Base-by-base conservation (phyloP, 2,113 vertebrate genomes). In the Paramisgurnus dabryanus region DNA sequence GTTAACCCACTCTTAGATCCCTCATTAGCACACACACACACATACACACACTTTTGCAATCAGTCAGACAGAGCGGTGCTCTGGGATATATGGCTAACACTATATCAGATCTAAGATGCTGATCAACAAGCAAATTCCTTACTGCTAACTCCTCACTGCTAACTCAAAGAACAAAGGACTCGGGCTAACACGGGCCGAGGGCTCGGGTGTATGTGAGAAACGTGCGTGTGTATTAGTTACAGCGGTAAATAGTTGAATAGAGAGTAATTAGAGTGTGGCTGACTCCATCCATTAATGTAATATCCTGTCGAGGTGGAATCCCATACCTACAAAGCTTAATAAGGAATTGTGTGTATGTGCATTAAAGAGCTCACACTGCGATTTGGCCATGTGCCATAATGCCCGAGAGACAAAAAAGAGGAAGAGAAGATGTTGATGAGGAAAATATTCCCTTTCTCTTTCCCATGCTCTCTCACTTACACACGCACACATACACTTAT, bases 231-330 rank as follows among this genome's bases (percentile, higher is more conserved):
- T 78, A 73, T 83, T 66, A 80, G 82, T 83, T 75, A 77, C 75
- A 40, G 75, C 8, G 47, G 63, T 77, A 77, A 77, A 77, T 55
- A 67, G 27, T 67, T 71, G 58, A 72, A 75, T 71, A 17, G 47
- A 57, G 47, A 75, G 76, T 78, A 84, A 84, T 84, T 84, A 82
- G 75, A 77, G 47, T 66, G 61, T 55, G 47, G 64, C 67, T 65
- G 76, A 83, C 71, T 81, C 60, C 45, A 76, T 85, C 63, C 64
- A 76, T 87, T 87, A 86, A 82, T 76, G 79, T 72, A 77, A 85
- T 84, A 86, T 87, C 84, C 86, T 87, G 79, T 82, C 66, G 79
- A 73, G 79, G 64, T 82, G 81, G 80, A 80, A 85, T 86, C 67
- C 63, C 74, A 83, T 78, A 80, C 85, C 81, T 82, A 79, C 83